These are phyloP conservation scores for Myopa tessellatipennis DNA, from an alignment of 2,888 invertebrate species.

Conservation along the genomic window DNA sequence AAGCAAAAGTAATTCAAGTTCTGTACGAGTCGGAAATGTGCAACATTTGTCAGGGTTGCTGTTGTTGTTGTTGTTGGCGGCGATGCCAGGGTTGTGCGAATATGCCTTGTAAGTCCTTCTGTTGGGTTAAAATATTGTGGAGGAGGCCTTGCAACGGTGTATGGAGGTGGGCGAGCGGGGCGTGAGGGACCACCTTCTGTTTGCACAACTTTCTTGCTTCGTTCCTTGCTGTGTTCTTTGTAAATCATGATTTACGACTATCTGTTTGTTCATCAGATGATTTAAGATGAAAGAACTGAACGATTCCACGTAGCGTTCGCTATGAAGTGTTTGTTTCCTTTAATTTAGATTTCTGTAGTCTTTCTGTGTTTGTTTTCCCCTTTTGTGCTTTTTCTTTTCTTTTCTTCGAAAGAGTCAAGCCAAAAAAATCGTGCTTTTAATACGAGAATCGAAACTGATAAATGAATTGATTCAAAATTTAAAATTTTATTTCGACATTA, in stretches of 20 bases:
- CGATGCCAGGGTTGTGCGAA: not conserved
- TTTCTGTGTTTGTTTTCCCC: not conserved
- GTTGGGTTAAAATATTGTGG: not conserved
- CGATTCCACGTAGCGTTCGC: slow-evolving; percentile 17
- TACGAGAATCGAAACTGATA: not conserved
- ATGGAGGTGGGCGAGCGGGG: not conserved
- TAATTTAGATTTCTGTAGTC: not conserved
- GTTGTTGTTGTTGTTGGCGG: slow-evolving; percentile 38
- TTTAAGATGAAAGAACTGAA: slow-evolving; percentile 52
- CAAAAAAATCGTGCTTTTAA: not conserved
- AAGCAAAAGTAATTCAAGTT: slow-evolving; percentile 55
- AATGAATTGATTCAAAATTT: not conserved
- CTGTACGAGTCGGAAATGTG: slow-evolving; percentile 35
- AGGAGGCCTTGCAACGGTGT: not conserved
- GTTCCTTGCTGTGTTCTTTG: slow-evolving; percentile 57
- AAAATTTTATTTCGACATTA: not conserved
- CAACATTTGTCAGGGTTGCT: slow-evolving; percentile 41
- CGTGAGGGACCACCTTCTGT: slow-evolving; percentile 18
- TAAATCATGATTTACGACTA: slow-evolving; percentile 56
- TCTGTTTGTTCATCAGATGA: slow-evolving; percentile 60
- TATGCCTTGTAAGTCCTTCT: not conserved
- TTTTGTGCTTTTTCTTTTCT: not conserved
- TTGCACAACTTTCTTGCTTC: slow-evolving; percentile 56
- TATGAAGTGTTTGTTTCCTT: slow-evolving; percentile 2
- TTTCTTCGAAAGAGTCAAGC: not conserved